Evolutionary conservation across 2,797 vertebrate species (phyloP), one percentile per base, ranked within the genome.

Genomic region (Remorina albescens): DNA sequence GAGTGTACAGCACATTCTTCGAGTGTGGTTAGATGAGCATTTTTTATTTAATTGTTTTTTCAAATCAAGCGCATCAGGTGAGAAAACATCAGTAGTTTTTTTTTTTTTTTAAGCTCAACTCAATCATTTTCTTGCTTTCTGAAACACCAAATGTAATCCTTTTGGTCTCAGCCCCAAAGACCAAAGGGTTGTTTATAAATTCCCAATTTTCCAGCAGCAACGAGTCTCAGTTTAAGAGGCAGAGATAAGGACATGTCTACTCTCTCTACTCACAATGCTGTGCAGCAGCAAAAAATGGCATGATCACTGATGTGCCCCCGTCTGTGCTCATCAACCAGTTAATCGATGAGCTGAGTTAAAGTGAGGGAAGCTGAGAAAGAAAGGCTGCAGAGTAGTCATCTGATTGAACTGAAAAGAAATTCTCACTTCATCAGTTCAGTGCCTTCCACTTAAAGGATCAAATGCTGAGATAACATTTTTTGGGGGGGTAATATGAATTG

Each of bases 301-400:
- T 57, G 25, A 86, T 74, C 59, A 34, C 59, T 11, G 42, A 36
- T 55, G 42, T 32, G 30, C 39, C 64, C 42, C 4, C 3, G 25
- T 44, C 25, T 30, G 58, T 36, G 61, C 57, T 74, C 46, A 44
- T 67, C 42, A 62, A n/a, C 25, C 42, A 56, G 59, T 49, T 70
- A 74, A 71, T 78, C 39, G 51, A 70, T 79, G 71, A 74, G 21
- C 39, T 54, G 42, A 63, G 44, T 26, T 16, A 12, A 64, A 67
- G 9, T 16, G 19, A 41, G 64, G 44, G 61, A 73, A 30, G 12
- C 51, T 1, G 16, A 4, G 32, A 13, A 64, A 60, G 5, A 60
- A 37, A 50, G 32, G 41, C 46, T 51, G 30, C 46, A 30, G 21
- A 55, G 3, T 25, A 49, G 21, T n/a, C 26, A 55, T n/a, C 12